Conservation (phyloP, 2,797 vertebrate genomes). For the Spinibarbus caldwelli region DNA sequence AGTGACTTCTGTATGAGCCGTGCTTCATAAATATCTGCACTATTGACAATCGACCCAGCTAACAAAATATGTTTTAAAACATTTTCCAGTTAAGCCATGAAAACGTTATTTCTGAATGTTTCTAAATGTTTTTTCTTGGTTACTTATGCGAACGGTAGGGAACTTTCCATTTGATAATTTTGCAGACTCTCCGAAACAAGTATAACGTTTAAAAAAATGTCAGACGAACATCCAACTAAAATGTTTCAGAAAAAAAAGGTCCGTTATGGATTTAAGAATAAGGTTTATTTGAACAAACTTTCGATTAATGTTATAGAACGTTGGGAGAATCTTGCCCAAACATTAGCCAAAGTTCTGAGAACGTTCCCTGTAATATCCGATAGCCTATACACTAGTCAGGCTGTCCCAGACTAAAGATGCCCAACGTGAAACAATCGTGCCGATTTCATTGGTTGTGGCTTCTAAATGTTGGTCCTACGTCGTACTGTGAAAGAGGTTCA, state of each 20-base stretch:
- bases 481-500: no score
- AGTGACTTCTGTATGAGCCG: not conserved
- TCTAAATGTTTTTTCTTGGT: not conserved
- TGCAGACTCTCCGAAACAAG: not conserved
- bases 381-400: not conserved
- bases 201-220: not conserved
- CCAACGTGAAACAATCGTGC: no score
- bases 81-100: not conserved
- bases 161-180: not conserved
- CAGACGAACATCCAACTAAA: no score
- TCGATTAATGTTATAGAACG: no score
- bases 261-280: no score
- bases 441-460: no score
- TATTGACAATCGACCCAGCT: no score
- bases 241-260: no score
- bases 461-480: no score
- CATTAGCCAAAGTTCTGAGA: not conserved
- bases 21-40: no score
- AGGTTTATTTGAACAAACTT: no score
- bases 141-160: not conserved
- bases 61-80: not conserved
- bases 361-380: not conserved
- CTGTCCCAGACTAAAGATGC: not conserved
- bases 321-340: not conserved
- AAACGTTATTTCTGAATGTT: not conserved